Evolutionary conservation across 2,888 invertebrate species (phyloP).

Genomic region (Drosophila mettleri): DNA sequence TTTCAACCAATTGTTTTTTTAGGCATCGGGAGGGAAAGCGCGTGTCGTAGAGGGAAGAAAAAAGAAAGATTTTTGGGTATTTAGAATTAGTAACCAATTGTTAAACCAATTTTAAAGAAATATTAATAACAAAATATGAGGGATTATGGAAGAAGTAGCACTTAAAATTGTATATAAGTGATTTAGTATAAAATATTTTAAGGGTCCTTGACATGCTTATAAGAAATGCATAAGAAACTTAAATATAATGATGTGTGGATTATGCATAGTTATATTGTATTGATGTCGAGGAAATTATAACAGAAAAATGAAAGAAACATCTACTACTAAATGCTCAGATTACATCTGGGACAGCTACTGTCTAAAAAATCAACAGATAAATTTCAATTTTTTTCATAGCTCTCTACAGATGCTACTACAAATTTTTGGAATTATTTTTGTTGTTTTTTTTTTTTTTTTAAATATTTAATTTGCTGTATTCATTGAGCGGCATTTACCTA

Average conservation of each 20-base stretch:
- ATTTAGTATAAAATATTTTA: background rate
- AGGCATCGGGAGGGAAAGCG: conserved; percentile 34
- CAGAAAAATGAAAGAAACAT: background rate
- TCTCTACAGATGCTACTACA: conserved; percentile 35
- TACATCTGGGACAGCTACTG: conserved; percentile 21
- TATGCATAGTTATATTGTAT: background rate
- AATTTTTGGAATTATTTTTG: conserved; percentile 24
- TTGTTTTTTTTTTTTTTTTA: conserved; percentile 18
- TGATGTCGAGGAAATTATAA: conserved; percentile 9
- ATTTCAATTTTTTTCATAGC: conserved; percentile 12
- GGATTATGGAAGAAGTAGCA: background rate
- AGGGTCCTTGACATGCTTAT: conserved; percentile 30
- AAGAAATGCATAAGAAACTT: conserved; percentile 8
- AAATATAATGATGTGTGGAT: conserved; percentile 10
- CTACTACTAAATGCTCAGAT: conserved; percentile 7
- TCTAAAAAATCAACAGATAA: conserved; percentile 21
- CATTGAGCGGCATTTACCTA: conserved; percentile 84
- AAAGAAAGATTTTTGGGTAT: conserved; percentile 39
- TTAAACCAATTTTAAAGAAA: conserved; percentile 6
- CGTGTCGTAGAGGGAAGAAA: conserved; percentile 34
- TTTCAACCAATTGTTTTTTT: conserved; percentile 31
- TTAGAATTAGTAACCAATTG: conserved; percentile 54
- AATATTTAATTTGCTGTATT: conserved; percentile 43
- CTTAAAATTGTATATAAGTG: conserved; percentile 2
- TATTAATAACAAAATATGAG: conserved; percentile 18